phyloP scores from a whole-genome alignment of 2,113 vertebrate species.

The Stegastes partitus region DNA sequence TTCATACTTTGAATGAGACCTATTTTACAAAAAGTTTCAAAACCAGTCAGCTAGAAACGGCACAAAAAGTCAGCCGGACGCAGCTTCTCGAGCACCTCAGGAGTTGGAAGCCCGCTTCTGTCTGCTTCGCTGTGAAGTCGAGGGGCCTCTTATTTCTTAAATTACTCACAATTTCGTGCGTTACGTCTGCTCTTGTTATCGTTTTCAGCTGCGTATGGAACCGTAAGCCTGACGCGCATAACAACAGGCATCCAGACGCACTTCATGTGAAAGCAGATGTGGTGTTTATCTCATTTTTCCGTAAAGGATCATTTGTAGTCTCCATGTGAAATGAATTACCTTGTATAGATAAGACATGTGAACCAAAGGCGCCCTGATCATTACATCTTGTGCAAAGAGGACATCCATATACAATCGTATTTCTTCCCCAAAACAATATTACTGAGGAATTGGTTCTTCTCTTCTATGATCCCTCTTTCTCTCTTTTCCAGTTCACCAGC shows the following conservation, averaged over 20 bases:
- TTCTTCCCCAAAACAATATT: neutral
- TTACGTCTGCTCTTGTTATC: neutral
- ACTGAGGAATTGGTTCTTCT: neutral
- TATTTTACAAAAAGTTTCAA: neutral
- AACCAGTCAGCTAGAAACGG: neutral
- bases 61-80: neutral
- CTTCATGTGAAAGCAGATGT: neutral
- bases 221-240: neutral
- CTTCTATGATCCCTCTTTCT: neutral
- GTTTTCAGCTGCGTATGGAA: neutral
- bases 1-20: neutral
- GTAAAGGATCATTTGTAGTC: neutral
- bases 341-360: neutral
- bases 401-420: neutral
- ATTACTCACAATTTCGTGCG: neutral
- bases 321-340: neutral
- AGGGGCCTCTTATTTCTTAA: too few relatives aligned
- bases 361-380: neutral
- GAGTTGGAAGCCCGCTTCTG: too few relatives aligned
- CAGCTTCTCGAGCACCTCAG: too few relatives aligned
- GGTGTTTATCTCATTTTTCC: neutral
- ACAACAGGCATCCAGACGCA: conserved; percentile 1
- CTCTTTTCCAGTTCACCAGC: neutral
- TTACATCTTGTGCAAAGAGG: neutral
- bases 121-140: too few relatives aligned